Evolutionary conservation across 2,888 invertebrate genomes (phyloP).

Genomic region (Drosophila emarginata): DNA sequence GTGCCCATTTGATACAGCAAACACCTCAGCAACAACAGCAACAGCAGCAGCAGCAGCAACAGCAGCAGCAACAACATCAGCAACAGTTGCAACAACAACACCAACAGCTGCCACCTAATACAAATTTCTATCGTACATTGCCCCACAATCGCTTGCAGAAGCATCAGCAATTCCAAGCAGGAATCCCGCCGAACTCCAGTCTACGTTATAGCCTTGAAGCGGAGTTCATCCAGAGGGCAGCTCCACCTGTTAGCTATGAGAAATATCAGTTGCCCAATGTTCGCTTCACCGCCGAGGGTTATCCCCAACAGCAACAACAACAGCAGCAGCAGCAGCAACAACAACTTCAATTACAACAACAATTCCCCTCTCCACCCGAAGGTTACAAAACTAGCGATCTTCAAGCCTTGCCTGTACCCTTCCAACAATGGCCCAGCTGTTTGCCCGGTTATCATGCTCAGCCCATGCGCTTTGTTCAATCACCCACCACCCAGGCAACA

Average conservation of each 20-base stretch:
- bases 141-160: constrained; percentile 87
- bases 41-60: constrained; percentile 64
- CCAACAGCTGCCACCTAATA: constrained; percentile 11
- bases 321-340: constrained; percentile 59
- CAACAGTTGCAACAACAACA: constrained; percentile 75
- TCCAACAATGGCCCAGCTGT: constrained; percentile 84
- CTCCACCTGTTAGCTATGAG: constrained; percentile 83
- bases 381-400: constrained; percentile 85
- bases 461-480: constrained; percentile 73
- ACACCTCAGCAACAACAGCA: constrained; percentile 60
- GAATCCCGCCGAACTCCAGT: constrained; percentile 82
- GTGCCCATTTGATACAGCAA: constrained; percentile 80
- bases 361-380: constrained; percentile 87
- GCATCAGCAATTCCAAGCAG: constrained; percentile 76
- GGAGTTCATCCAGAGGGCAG: constrained; percentile 85
- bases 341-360: constrained; percentile 68
- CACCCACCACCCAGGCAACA: constrained; percentile 41
- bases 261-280: constrained; percentile 84
- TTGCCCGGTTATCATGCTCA: constrained; percentile 83
- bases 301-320: constrained; percentile 84
- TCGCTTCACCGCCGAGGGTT: constrained; percentile 91
- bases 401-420: constrained; percentile 65
- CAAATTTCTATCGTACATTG: constrained; percentile 89
- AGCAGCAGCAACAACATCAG: constrained; percentile 44
- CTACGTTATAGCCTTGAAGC: constrained; percentile 86